Conservation (phyloP, 2,113 vertebrate genomes). For the Stegostoma tigrinum region DNA sequence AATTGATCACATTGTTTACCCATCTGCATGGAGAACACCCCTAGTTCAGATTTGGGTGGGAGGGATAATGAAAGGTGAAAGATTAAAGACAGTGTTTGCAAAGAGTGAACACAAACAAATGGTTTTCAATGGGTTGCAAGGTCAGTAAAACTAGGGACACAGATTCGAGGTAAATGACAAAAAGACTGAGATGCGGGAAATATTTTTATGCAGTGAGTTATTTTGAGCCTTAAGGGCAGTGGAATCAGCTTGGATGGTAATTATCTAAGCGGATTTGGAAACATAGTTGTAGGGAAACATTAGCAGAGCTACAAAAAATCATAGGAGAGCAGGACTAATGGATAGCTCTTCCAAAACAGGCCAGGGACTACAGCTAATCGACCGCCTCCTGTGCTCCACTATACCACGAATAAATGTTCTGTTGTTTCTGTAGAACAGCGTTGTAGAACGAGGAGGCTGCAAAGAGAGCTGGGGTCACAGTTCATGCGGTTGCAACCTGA, state of each 20-base stretch:
- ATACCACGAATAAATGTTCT: neutral
- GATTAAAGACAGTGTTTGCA: neutral
- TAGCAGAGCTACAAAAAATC: neutral
- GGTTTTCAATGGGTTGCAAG: neutral
- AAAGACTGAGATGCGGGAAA: neutral
- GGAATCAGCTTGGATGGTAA: neutral
- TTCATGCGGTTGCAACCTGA: neutral
- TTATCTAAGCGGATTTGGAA: neutral
- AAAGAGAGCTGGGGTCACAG: neutral
- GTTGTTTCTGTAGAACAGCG: neutral
- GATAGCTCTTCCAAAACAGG: neutral
- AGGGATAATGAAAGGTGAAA: neutral
- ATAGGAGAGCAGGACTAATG: neutral
- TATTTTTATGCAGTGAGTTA: neutral
- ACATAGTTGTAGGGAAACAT: neutral
- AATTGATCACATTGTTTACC: neutral
- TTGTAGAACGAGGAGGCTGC: neutral
- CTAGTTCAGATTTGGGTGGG: neutral
- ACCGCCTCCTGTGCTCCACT: neutral
- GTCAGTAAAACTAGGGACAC: neutral
- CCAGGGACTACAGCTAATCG: neutral
- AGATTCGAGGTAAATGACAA: neutral
- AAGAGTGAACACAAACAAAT: neutral
- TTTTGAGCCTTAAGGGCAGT: neutral
- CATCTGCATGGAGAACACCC: neutral